Percentiles rank a stretch among this genome's conserved stretches.
These are phyloP conservation scores for Ictalurus furcatus DNA, from an alignment of 2,113 vertebrate genomes.

Conservation along the genomic window DNA sequence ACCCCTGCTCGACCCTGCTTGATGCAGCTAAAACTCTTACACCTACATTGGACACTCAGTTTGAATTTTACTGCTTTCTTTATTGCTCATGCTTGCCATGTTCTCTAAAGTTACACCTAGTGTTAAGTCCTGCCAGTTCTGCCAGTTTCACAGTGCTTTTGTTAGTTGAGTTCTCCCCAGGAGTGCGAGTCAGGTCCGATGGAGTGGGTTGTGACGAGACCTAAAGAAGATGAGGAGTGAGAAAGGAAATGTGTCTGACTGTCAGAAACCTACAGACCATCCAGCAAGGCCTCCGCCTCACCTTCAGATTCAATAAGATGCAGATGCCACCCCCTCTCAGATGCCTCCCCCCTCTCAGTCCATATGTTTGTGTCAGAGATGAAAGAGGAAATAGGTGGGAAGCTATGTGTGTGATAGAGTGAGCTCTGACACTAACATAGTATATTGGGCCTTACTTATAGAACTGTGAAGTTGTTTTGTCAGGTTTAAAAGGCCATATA, in stretches of 20 bases:
- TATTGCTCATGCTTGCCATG: background rate
- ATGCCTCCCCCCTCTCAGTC: slow-evolving; percentile 63
- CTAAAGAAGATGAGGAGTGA: slow-evolving; percentile 67
- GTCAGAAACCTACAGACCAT: slow-evolving; percentile 57
- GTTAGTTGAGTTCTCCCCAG: background rate
- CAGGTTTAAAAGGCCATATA: slow-evolving; percentile 71
- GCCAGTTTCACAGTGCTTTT: background rate
- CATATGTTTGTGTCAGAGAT: slow-evolving; percentile 80
- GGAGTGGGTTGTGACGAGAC: slow-evolving; percentile 65
- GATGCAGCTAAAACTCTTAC: slow-evolving; percentile 4
- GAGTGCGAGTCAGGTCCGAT: slow-evolving; percentile 51
- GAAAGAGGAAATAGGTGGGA: slow-evolving; percentile 76
- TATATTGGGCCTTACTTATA: slow-evolving; percentile 77
- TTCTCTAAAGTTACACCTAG: background rate
- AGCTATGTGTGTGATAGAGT: slow-evolving; percentile 60
- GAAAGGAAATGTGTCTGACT: slow-evolving; percentile 62
- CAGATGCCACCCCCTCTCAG: slow-evolving; percentile 47
- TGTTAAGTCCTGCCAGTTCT: background rate
- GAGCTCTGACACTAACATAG: slow-evolving; percentile 77
- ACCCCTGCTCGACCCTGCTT: slow-evolving; percentile 65
- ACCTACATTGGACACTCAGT: background rate
- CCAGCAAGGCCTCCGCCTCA: slow-evolving; percentile 62
- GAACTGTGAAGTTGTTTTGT: slow-evolving; percentile 80
- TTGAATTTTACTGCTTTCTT: background rate
- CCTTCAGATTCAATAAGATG: slow-evolving; percentile 71